Evolutionary conservation across 2,113 vertebrate genomes (phyloP), one percentile per base, ranked within the genome.

Genomic region (Phyllostomus discolor): DNA sequence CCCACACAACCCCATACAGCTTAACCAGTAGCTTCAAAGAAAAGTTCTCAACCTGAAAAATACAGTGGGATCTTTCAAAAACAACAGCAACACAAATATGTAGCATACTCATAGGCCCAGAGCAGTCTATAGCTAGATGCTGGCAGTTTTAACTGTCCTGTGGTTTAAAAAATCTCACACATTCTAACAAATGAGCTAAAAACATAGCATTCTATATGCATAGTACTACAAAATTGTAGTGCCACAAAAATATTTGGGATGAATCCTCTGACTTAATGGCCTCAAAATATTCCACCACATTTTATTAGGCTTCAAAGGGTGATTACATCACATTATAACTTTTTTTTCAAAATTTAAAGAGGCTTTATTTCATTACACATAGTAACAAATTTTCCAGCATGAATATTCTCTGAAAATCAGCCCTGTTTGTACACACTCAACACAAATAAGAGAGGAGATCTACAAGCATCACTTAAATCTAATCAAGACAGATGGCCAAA

Each of bases 401-500:
- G 2, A 2, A 70, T 86, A 64, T 5, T 79, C 24, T 88, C 38
- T 54, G 38, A 73, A 92, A 87, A 80, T n/a, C 54, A 76, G 50
- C 0, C 4, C 3, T 38, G 50, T 24, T 41, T 46, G 10, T 70
- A 26, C 28, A 4, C 22, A n/a, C 1, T 46, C 24, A 46, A 82
- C 14, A 92, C 22, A 84, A 43, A 90, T 76, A 62, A 6, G 22
- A 41, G 43, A 96, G 15, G 35, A 75, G 7, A 95, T 48, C 9
- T 79, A 73, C 57, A 66, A 88, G 66, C 33, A 54, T n/a, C 67
- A 38, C 81, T 88, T 92, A 86, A 96, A 95, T 88, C 31, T 43
- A 31, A 97, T 92, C 62, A 95, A 91, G 41, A 94, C 94, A 96
- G 94, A 86, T 91, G 78, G 88, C 48, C 89, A 91, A 95, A 95